Evolutionary conservation across 2,113 vertebrate species (phyloP).

Genomic region (Cichladusa arquata): DNA sequence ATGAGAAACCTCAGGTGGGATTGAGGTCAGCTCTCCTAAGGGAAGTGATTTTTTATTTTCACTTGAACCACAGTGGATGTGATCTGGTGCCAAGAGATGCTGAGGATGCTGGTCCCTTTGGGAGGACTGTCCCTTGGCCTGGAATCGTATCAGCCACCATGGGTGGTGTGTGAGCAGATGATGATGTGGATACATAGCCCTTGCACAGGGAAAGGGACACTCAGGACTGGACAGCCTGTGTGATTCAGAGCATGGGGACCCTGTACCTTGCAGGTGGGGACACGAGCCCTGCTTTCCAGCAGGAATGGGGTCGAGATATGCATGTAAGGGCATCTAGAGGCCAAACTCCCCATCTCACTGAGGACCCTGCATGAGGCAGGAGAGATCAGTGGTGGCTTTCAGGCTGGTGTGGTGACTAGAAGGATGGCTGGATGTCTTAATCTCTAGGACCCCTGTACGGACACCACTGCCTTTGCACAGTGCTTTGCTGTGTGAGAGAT

Average conservation of each 20-base stretch:
- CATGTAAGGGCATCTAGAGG: neutral
- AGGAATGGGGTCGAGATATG: neutral
- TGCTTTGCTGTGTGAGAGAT: neutral
- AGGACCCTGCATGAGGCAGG: neutral
- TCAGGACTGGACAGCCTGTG: fast-evolving
- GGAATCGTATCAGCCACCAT: fast-evolving
- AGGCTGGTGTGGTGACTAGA: neutral
- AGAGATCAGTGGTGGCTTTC: neutral
- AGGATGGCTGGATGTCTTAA: neutral
- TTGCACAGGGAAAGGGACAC: neutral
- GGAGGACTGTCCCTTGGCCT: neutral
- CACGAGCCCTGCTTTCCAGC: neutral
- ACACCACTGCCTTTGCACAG: neutral
- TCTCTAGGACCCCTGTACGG: neutral
- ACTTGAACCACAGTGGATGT: neutral
- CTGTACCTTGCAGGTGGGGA: neutral
- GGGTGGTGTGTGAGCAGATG: neutral
- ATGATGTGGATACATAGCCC: neutral
- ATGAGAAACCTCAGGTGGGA: neutral
- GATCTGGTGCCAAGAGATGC: neutral
- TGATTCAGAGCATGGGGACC: neutral
- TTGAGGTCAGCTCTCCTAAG: neutral
- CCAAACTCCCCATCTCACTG: neutral
- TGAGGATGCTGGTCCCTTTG: neutral
- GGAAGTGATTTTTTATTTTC: neutral